phyloP scores from a whole-genome alignment of 1,140 invertebrate genomes.

The Neodiprion lecontei region DNA sequence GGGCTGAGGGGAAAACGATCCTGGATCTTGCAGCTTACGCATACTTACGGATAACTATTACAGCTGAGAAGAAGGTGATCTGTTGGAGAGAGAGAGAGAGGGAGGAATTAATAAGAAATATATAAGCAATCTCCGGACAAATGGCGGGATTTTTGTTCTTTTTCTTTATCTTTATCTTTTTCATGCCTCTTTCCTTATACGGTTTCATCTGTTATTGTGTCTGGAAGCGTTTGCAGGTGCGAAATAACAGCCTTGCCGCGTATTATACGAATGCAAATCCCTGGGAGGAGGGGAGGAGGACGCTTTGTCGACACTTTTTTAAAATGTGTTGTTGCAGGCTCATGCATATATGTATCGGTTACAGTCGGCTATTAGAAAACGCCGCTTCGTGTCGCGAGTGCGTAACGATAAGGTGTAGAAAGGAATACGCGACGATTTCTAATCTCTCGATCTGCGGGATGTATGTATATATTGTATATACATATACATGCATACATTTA shows the following conservation, averaged over 20 bases:
- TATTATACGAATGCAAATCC: not conserved
- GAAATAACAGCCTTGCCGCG: not conserved
- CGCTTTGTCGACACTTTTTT: not conserved
- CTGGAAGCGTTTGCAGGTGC: not conserved
- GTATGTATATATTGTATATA: too few relatives aligned
- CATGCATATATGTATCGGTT: conserved; percentile 2
- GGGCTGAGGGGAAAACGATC: too few relatives aligned
- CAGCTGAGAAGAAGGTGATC: too few relatives aligned
- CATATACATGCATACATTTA: too few relatives aligned
- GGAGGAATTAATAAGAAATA: not conserved
- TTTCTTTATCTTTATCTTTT: too few relatives aligned
- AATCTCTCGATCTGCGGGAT: not conserved
- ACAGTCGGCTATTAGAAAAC: conserved; percentile 2
- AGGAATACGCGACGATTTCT: not conserved
- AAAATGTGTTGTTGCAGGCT: not conserved
- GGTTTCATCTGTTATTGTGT: too few relatives aligned
- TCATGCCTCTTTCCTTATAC: too few relatives aligned
- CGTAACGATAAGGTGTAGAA: not conserved
- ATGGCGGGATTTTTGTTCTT: too few relatives aligned
- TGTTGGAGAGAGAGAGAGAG: not conserved
- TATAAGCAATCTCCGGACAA: not conserved
- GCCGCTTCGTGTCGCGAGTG: not conserved
- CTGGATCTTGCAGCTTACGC: too few relatives aligned
- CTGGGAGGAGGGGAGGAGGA: not conserved
- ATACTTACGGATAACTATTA: too few relatives aligned